A percentile compares a stretch with the other conserved stretches of the same genome.
Conservation (phyloP, 2,797 vertebrate species). For the Hybognathus amarus region DNA sequence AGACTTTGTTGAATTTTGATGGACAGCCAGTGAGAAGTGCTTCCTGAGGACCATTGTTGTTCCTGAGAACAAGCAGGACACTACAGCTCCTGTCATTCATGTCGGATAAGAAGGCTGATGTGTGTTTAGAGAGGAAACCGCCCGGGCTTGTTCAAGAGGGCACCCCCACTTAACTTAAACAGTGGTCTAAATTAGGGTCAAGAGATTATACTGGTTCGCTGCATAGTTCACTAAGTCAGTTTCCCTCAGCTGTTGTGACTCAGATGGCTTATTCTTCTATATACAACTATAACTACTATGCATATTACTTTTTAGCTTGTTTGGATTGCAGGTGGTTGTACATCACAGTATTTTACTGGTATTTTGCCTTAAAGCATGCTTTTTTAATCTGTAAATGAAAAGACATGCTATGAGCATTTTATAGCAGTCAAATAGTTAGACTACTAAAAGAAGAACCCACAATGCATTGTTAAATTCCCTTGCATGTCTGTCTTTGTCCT, state of each 20-base stretch:
- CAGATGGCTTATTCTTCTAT: not conserved
- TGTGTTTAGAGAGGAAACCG: conserved; percentile 19
- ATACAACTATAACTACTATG: not conserved
- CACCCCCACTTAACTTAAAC: conserved; percentile 30
- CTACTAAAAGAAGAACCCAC: conserved; percentile 1
- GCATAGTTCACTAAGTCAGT: not conserved
- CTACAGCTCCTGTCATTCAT: conserved; percentile 51
- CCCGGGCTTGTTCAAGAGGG: conserved; percentile 33
- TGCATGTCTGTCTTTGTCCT: not conserved
- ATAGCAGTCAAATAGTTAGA: not conserved
- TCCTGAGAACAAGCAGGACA: conserved; percentile 60
- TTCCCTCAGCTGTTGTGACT: not conserved
- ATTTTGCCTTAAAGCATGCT: not conserved
- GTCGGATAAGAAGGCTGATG: conserved; percentile 34
- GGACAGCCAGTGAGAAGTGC: conserved; percentile 62
- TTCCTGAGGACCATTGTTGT: conserved; percentile 61
- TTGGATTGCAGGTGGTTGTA: not conserved
- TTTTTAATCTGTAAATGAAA: not conserved
- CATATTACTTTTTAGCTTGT: not conserved
- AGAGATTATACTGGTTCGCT: conserved; percentile 5
- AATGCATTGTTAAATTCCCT: conserved; percentile 13
- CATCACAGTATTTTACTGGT: not conserved
- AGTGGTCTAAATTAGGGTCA: conserved; percentile 47
- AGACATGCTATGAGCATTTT: not conserved
- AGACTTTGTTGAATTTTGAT: conserved; percentile 66